phyloP scores from a whole-genome alignment of 2,113 vertebrate species.

The Chionodraco myersi region DNA sequence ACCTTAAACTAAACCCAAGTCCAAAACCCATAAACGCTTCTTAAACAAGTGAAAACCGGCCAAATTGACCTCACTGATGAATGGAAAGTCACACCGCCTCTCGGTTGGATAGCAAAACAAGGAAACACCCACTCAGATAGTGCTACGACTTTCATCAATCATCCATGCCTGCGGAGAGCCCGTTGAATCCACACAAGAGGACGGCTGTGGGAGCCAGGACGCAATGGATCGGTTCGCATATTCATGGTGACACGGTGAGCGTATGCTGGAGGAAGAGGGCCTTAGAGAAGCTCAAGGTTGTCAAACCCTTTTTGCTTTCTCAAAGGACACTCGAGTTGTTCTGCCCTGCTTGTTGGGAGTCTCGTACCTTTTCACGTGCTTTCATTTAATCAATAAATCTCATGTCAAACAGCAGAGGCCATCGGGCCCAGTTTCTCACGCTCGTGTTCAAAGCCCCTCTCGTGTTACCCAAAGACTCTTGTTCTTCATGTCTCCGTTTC shows the following conservation, averaged over 20 bases:
- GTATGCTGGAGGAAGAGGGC: neutral
- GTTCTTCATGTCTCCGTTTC: too few species aligned
- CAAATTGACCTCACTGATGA: conserved; percentile 28
- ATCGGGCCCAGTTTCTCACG: neutral
- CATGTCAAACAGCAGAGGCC: neutral
- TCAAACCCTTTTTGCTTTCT: neutral
- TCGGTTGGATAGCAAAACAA: conserved; percentile 3
- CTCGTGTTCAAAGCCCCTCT: too few species aligned
- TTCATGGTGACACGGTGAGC: neutral
- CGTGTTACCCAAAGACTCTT: too few species aligned
- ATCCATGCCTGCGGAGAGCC: neutral
- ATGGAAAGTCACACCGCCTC: neutral
- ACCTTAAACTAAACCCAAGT: conserved; percentile 34
- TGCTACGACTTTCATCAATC: conserved; percentile 21
- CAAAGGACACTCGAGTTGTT: neutral
- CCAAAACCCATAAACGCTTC: conserved; percentile 41
- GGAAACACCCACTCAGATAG: conserved; percentile 9
- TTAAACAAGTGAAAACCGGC: conserved; percentile 20
- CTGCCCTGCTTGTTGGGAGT: neutral
- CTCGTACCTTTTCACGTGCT: neutral
- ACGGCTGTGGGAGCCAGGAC: neutral
- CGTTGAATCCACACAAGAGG: conserved; percentile 6
- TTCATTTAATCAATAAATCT: neutral
- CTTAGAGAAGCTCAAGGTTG: neutral
- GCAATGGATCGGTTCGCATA: neutral